These are phyloP conservation scores for Drosophila ananassae DNA, from an alignment of 1,140 invertebrate species.

Conservation along the genomic window DNA sequence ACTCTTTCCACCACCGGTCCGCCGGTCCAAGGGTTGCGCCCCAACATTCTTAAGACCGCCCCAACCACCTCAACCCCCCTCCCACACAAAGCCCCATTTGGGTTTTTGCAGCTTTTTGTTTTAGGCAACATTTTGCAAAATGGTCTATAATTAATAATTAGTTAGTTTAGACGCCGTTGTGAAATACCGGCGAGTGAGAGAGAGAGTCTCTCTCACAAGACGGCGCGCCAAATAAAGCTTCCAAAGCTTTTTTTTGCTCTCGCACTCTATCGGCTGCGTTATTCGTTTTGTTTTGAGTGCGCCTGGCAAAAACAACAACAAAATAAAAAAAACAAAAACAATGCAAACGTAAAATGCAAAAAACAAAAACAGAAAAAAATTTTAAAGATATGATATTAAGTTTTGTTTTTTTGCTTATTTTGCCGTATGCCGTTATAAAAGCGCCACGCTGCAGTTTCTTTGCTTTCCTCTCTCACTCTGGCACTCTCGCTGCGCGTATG, in stretches of 20 bases:
- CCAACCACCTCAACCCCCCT: background rate
- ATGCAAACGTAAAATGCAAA: constrained; percentile 35
- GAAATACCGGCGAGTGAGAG: constrained; percentile 38
- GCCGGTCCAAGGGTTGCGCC: background rate
- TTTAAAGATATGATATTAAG: constrained; percentile 13
- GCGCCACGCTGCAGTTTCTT: constrained; percentile 32
- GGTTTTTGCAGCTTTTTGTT: constrained; percentile 24
- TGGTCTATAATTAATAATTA: constrained; percentile 65
- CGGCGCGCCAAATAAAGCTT: constrained; percentile 4
- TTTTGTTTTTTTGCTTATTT: constrained; percentile 2
- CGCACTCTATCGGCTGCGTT: constrained; percentile 11
- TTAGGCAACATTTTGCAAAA: constrained; percentile 33
- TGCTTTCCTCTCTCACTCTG: constrained; percentile 3
- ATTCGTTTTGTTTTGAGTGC: constrained; percentile 67
- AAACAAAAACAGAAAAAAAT: background rate
- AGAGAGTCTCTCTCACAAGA: background rate
- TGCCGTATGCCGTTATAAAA: constrained; percentile 45
- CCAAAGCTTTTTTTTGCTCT: constrained; percentile 21
- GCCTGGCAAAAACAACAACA: constrained; percentile 30
- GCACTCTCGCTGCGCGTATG: background rate
- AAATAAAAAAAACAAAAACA: constrained; percentile 4
- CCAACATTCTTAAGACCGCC: background rate
- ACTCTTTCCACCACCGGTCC: background rate
- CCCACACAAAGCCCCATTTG: too few species aligned
- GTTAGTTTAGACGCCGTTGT: constrained; percentile 50